A percentile compares a stretch with the other conserved stretches of the same genome.
Conservation (phyloP, 2,888 invertebrate genomes). For the Homarus gammarus region DNA sequence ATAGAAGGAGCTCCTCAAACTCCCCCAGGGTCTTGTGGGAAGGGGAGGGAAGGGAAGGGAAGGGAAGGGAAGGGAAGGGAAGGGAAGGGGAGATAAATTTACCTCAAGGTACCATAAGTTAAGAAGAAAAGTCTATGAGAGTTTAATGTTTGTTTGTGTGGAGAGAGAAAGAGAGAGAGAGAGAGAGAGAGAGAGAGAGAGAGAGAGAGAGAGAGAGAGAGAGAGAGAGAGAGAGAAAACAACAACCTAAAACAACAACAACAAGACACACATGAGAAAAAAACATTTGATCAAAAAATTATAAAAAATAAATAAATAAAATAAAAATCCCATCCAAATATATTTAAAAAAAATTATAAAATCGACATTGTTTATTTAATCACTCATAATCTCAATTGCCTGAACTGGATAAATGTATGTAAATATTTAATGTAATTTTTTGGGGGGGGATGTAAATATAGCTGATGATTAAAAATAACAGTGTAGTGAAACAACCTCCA, state of each 20-base stretch:
- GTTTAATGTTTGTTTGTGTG: not conserved
- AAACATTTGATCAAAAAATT: not conserved
- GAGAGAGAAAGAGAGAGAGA: slow-evolving; percentile 4
- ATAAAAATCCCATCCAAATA: too few species aligned
- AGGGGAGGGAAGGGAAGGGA: not conserved
- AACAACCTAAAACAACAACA: not conserved
- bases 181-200: not conserved
- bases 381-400: too few species aligned
- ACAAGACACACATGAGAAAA: not conserved
- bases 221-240: slow-evolving; percentile 3
- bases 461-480: too few species aligned
- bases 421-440: too few species aligned
- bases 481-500: too few species aligned
- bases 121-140: not conserved
- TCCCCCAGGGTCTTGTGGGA: too few species aligned
- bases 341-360: too few species aligned
- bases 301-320: too few species aligned
- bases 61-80: not conserved
- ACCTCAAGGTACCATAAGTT: not conserved
- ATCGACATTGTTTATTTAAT: too few species aligned
- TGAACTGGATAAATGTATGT: too few species aligned
- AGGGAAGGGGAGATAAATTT: not conserved
- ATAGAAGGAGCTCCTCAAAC: too few species aligned
- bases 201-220: not conserved
- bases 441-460: too few species aligned